These are phyloP conservation scores for Amphipoea lucens DNA, from an alignment of 2,888 invertebrate genomes.

Conservation along the genomic window DNA sequence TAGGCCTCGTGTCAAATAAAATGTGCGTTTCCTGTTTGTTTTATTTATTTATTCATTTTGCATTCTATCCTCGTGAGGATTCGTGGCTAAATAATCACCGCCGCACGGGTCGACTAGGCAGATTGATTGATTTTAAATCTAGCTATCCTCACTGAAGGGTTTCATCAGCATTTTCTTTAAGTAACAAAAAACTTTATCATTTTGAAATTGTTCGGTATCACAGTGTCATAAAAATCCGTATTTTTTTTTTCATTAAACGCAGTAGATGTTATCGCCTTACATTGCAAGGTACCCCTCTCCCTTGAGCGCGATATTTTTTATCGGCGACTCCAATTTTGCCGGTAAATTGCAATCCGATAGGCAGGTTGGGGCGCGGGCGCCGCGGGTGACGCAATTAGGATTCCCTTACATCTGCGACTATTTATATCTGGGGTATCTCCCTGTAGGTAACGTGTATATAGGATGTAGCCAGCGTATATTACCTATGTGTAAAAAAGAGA, in stretches of 20 bases:
- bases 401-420: conserved; percentile 61
- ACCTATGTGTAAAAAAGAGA: not conserved
- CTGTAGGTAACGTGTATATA: conserved; percentile 4
- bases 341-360: conserved; percentile 87
- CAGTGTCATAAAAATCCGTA: conserved; percentile 12
- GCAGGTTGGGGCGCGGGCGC: conserved; percentile 72
- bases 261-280: conserved; percentile 54
- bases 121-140: not conserved
- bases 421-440: conserved; percentile 52
- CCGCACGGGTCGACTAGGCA: not conserved
- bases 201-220: conserved; percentile 4
- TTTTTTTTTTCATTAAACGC: conserved; percentile 51
- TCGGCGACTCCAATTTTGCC: conserved; percentile 76
- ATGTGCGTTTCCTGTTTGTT: not conserved
- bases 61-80: not conserved
- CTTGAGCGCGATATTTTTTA: conserved; percentile 83
- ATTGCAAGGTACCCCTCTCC: conserved; percentile 66
- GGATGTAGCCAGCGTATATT: not conserved
- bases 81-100: not conserved
- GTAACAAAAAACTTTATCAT: not conserved
- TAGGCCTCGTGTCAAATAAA: conserved; percentile 2
- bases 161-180: not conserved
- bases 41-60: not conserved
- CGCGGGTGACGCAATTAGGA: conserved; percentile 65
- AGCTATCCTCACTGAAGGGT: too few relatives aligned